phyloP scores from a whole-genome alignment of 2,113 vertebrate species.

The Oryzias melastigma region DNA sequence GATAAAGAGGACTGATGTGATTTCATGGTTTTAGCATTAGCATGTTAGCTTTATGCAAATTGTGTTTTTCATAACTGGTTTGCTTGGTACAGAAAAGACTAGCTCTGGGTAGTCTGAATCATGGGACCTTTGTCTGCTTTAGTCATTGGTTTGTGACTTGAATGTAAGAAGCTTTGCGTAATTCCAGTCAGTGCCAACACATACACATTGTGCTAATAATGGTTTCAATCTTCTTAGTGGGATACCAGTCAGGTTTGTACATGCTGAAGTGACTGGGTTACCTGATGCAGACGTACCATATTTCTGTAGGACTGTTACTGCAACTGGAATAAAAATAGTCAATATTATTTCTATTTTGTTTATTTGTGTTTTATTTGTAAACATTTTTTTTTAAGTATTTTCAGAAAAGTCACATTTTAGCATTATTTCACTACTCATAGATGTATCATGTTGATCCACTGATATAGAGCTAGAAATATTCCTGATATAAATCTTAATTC shows the following conservation, averaged over 20 bases:
- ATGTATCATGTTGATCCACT: neutral
- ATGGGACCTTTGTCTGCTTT: conserved; percentile 44
- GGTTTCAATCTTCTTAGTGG: conserved; percentile 57
- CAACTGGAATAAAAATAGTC: conserved; percentile 28
- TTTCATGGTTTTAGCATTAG: conserved; percentile 8
- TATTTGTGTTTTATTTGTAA: neutral
- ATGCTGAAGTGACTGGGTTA: conserved; percentile 4
- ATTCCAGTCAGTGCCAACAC: conserved; percentile 47
- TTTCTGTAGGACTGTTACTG: conserved; percentile 4
- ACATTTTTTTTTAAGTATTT: neutral
- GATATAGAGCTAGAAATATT: neutral
- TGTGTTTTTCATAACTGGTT: conserved; percentile 7
- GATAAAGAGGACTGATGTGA: neutral
- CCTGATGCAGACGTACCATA: neutral
- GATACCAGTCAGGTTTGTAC: conserved; percentile 39
- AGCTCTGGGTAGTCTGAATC: conserved; percentile 47
- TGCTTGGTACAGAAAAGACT: conserved; percentile 15
- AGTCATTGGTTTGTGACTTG: conserved; percentile 52
- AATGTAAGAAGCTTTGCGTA: conserved; percentile 71
- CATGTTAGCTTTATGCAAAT: conserved; percentile 21
- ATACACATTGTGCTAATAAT: conserved; percentile 42
- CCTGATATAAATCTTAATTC: neutral
- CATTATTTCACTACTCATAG: no score
- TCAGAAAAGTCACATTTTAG: neutral
- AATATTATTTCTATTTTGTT: conserved; percentile 3